These are phyloP conservation scores for Otolemur crassicaudatus DNA, from an alignment of 2,797 vertebrate genomes.

Conservation along the genomic window DNA sequence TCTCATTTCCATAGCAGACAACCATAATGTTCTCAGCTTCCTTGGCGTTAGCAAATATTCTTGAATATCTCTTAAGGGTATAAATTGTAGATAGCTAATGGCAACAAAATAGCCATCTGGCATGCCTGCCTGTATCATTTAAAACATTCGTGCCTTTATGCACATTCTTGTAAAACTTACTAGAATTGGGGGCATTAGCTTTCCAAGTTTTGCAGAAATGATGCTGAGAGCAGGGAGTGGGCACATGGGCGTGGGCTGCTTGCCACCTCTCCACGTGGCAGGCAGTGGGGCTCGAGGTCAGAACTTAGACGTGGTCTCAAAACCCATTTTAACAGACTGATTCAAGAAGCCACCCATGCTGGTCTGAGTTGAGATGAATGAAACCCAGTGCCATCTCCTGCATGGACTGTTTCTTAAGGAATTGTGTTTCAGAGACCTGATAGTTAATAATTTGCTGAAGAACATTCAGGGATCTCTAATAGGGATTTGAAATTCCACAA, in stretches of 20 bases:
- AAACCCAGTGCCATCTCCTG: not conserved
- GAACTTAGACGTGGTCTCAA: not conserved
- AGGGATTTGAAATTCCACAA: not conserved
- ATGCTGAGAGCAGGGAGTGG: not conserved
- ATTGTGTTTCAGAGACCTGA: not conserved
- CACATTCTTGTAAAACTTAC: not conserved
- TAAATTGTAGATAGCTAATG: not conserved
- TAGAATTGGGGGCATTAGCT: not conserved
- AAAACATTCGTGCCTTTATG: not conserved
- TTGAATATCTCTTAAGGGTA: not conserved
- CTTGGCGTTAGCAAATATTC: too few species aligned
- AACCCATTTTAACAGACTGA: too few species aligned
- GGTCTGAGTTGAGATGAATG: too few species aligned
- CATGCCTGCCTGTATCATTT: rapidly evolving
- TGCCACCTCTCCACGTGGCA: rapidly evolving
- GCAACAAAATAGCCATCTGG: not conserved
- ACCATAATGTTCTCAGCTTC: not conserved
- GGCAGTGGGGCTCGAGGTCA: not conserved
- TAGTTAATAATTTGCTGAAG: not conserved
- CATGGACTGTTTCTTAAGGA: not conserved
- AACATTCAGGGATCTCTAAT: not conserved
- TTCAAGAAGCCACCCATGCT: not conserved
- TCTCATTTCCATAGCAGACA: not conserved
- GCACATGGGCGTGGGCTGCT: not conserved
- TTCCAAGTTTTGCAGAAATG: not conserved